These are phyloP conservation scores for Tychaedon coryphoeus DNA, from an alignment of 2,113 vertebrate species.

Conservation along the genomic window DNA sequence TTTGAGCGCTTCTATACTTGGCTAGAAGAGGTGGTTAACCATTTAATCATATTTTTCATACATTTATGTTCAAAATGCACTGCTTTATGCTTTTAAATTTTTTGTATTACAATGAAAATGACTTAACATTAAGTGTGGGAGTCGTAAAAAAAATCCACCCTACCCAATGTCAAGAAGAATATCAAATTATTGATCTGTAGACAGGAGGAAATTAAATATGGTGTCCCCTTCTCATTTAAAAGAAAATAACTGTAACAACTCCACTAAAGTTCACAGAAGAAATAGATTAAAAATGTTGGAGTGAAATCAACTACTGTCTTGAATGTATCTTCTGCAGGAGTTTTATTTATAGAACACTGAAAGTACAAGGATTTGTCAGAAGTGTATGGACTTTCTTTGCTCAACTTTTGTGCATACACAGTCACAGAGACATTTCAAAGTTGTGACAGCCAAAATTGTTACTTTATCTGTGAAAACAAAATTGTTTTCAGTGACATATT, in stretches of 20 bases:
- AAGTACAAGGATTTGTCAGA: not conserved
- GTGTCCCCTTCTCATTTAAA: constrained; percentile 33
- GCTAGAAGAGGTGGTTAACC: not conserved
- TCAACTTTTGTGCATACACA: not conserved
- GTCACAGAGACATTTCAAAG: not conserved
- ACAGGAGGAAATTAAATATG: constrained; percentile 58
- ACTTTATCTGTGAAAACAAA: not conserved
- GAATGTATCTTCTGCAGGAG: not conserved
- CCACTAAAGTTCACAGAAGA: not conserved
- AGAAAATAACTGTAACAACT: not conserved
- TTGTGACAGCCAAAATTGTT: not conserved
- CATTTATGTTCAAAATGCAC: not conserved
- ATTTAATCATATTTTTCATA: not conserved
- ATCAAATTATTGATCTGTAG: constrained; percentile 54
- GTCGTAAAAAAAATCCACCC: not conserved
- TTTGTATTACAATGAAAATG: not conserved
- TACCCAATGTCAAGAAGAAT: constrained; percentile 27
- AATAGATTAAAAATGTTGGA: not conserved
- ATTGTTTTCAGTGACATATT: not conserved
- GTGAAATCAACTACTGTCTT: not conserved
- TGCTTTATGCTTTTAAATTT: not conserved
- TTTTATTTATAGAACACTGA: not conserved
- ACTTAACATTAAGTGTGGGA: constrained; percentile 43
- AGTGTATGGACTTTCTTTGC: not conserved
- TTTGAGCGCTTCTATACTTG: not conserved